Evolutionary conservation across 2,888 invertebrate genomes (phyloP).

Genomic region (Netelia melanura): DNA sequence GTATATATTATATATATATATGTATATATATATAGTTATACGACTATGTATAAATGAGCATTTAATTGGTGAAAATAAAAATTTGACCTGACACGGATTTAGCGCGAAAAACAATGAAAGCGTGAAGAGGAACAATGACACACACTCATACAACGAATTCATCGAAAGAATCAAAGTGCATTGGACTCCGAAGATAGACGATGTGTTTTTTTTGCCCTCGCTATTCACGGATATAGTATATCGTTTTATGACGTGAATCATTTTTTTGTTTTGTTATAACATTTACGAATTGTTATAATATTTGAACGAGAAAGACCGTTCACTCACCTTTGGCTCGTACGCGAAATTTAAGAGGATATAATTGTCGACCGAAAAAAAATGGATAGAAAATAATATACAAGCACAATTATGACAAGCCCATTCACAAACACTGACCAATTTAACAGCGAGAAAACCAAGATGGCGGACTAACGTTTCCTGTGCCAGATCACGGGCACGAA

Average conservation of each 20-base stretch:
- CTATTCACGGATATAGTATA: slow-evolving; percentile 47
- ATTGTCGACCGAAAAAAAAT: slow-evolving; percentile 71
- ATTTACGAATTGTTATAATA: slow-evolving; percentile 39
- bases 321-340: slow-evolving; percentile 78
- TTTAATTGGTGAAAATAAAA: slow-evolving; percentile 21
- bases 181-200: slow-evolving; percentile 51
- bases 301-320: not conserved
- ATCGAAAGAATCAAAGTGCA: slow-evolving; percentile 60
- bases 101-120: slow-evolving; percentile 46
- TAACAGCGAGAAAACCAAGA: slow-evolving; percentile 77
- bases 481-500: slow-evolving; percentile 58
- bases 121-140: not conserved
- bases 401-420: slow-evolving; percentile 82
- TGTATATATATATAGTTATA: not conserved
- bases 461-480: slow-evolving; percentile 78
- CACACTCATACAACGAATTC: slow-evolving; percentile 19
- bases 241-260: slow-evolving; percentile 36
- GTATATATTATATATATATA: not conserved
- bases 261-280: slow-evolving; percentile 26
- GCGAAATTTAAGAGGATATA: slow-evolving; percentile 71
- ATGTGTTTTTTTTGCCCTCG: slow-evolving; percentile 46
- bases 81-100: not conserved
- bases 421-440: slow-evolving; percentile 82
- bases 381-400: slow-evolving; percentile 78
- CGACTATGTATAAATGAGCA: not conserved